These are phyloP conservation scores for Paelopatides confundens DNA, from an alignment of 53 echinoderm and acorn worm genomes.

Conservation along the genomic window DNA sequence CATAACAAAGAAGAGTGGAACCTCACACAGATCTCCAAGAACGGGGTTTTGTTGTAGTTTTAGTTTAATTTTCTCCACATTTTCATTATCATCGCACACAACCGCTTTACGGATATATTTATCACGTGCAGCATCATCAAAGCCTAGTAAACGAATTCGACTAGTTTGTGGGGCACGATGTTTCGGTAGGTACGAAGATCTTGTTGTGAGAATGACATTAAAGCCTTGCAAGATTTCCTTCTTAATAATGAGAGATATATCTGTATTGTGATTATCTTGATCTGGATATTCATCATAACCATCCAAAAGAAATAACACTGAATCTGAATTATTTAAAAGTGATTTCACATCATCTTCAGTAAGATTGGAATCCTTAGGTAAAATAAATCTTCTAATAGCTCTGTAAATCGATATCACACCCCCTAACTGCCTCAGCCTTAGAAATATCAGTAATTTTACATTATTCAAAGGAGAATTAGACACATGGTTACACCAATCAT, in stretches of 20 bases:
- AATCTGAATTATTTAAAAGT: neutral
- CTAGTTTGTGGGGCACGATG: neutral
- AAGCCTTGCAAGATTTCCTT: neutral
- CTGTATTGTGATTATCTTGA: neutral
- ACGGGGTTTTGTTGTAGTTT: neutral
- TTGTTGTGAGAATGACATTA: neutral
- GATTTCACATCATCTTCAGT: neutral
- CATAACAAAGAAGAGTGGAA: neutral
- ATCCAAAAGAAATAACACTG: neutral
- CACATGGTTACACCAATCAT: neutral
- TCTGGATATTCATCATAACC: constrained; percentile 29
- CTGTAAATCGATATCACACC: neutral
- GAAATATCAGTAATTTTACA: neutral
- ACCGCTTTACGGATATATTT: constrained; percentile 6
- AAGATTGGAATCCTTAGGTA: neutral
- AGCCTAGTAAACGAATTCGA: neutral
- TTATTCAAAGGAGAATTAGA: neutral
- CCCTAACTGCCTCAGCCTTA: neutral
- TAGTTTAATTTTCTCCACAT: neutral
- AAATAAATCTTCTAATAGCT: neutral
- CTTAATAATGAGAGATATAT: neutral
- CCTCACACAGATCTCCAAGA: neutral
- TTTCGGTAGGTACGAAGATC: constrained; percentile 5
- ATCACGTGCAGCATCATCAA: neutral
- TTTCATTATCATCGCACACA: neutral